Evolutionary conservation across 2,888 invertebrate genomes (phyloP), one percentile per base, ranked within the genome.

Genomic region (Ligdia adustata): DNA sequence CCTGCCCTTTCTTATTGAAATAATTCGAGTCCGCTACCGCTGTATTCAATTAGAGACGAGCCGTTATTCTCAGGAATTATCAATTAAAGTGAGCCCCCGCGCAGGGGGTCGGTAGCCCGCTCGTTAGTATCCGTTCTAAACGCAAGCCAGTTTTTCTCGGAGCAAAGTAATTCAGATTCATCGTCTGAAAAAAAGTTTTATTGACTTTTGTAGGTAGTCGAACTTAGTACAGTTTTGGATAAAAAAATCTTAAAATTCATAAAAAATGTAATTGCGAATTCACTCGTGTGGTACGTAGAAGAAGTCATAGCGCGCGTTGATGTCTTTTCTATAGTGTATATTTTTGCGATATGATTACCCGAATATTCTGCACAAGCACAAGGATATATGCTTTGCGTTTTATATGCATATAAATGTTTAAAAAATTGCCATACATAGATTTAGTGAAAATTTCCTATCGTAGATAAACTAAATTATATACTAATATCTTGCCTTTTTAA

Each of bases 1-100:
- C 70, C 69, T 73, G 74, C 77, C 75, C 72, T 81, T 82, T 80
- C 81, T 82, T 78, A 81, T 81, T 79, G 76, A 75, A 79, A 82
- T 82, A 75, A 82, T 82, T 78, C 75, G 68, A 73, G 62, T 67
- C 64, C 61, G 67, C 76, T 78, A 75, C 79, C 72, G 68, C 68
- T 76, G 76, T 55, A 57, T 57, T 55, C 82, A 85, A 86, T 86
- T 82, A 83, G 79, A 74, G 66, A 68, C 64, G 60, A 64, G 64
- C 78, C 72, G 74, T 77, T 79, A 78, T 64, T 67, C 64, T 60
- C 44, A 51, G 58, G 69, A 72, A 72, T 77, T 73, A 77, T 75
- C 75, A 74, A 81, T 78, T 76, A 72, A 66, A 67, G 52, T 61
- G 60, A 62, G 49, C 45, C 60, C 56, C 54, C 55, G 50, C 29